Evolutionary conservation across 2,888 invertebrate genomes (phyloP).

Genomic region (Chorisops tibialis): DNA sequence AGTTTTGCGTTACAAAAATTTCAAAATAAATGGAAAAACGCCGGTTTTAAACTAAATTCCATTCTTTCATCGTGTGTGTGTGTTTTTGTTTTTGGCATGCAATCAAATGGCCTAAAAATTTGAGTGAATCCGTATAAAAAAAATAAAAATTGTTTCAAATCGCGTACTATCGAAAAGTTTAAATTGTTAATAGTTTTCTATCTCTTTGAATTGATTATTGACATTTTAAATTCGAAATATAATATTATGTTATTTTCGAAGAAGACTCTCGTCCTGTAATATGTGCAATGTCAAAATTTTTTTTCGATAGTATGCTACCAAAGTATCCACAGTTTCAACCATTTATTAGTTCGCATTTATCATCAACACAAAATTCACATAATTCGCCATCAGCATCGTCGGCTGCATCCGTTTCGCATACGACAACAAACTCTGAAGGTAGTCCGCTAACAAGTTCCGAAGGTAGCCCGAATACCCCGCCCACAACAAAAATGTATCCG

Average conservation of each 20-base stretch:
- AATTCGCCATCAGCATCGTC: slow-evolving; percentile 54
- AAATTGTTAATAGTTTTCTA: too few relatives aligned
- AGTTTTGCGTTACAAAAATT: too few relatives aligned
- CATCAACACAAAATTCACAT: slow-evolving; percentile 40
- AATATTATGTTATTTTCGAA: background rate
- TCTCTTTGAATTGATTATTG: too few relatives aligned
- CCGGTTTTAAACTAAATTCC: too few relatives aligned
- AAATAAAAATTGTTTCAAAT: too few relatives aligned
- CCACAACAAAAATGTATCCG: slow-evolving; percentile 79
- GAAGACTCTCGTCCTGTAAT: slow-evolving; percentile 33
- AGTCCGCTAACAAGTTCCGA: slow-evolving; percentile 63
- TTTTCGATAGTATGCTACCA: slow-evolving; percentile 96
- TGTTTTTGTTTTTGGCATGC: too few relatives aligned
- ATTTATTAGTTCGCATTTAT: slow-evolving; percentile 54
- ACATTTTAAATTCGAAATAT: too few relatives aligned
- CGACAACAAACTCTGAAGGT: slow-evolving; percentile 55
- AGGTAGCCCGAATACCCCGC: slow-evolving; percentile 61
- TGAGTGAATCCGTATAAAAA: too few relatives aligned
- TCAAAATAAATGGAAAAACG: too few relatives aligned
- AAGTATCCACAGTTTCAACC: slow-evolving; percentile 79
- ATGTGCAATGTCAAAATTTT: slow-evolving; percentile 93
- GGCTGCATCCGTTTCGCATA: background rate
- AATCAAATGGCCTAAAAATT: too few relatives aligned
- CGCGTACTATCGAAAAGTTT: too few relatives aligned
- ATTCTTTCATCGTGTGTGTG: too few relatives aligned